phyloP scores from a whole-genome alignment of 2,797 vertebrate genomes.

The Ctenochaetus hawaiiensis region DNA sequence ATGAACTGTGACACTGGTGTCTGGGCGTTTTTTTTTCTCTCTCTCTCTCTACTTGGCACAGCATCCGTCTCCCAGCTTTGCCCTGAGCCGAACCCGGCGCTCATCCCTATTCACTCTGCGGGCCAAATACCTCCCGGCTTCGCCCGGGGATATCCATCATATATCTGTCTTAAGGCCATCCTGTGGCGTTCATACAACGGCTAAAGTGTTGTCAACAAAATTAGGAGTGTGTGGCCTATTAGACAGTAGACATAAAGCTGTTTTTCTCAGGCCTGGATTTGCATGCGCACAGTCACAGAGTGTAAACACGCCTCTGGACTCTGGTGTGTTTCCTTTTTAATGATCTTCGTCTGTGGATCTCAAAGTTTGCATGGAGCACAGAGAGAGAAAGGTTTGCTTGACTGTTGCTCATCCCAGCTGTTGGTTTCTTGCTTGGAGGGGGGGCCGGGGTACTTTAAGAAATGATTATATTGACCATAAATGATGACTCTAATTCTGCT shows the following conservation, averaged over 20 bases:
- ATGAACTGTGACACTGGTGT: constrained; percentile 74
- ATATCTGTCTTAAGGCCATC: constrained; percentile 51
- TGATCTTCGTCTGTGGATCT: constrained; percentile 27
- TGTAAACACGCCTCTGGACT: constrained; percentile 34
- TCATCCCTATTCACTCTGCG: constrained; percentile 50
- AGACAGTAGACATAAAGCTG: constrained; percentile 17
- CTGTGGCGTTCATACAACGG: constrained; percentile 23
- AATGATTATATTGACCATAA: constrained; percentile 11
- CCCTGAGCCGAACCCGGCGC: constrained; percentile 72
- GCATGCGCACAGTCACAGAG: constrained; percentile 38
- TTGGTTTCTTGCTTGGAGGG: constrained; percentile 7
- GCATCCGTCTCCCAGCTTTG: constrained; percentile 62
- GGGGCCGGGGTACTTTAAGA: constrained; percentile 5
- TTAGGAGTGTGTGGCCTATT: constrained; percentile 32
- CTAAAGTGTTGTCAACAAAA: constrained; percentile 42
- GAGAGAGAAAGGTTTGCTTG: constrained; percentile 1
- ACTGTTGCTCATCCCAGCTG: constrained; percentile 27
- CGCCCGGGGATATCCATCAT: constrained; percentile 56
- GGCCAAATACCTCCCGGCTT: constrained; percentile 65
- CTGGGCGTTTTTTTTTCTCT: constrained; percentile 53
- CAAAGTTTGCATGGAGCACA: constrained; percentile 31
- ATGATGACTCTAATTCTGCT: constrained; percentile 16
- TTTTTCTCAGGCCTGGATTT: constrained; percentile 31
- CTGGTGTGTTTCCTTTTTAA: constrained; percentile 32
- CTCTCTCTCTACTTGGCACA: constrained; percentile 70